A percentile compares a stretch with the other conserved stretches of the same genome.
Evolutionary conservation across 2,797 vertebrate species (phyloP).

Genomic region (Diglossa cyanea): DNA sequence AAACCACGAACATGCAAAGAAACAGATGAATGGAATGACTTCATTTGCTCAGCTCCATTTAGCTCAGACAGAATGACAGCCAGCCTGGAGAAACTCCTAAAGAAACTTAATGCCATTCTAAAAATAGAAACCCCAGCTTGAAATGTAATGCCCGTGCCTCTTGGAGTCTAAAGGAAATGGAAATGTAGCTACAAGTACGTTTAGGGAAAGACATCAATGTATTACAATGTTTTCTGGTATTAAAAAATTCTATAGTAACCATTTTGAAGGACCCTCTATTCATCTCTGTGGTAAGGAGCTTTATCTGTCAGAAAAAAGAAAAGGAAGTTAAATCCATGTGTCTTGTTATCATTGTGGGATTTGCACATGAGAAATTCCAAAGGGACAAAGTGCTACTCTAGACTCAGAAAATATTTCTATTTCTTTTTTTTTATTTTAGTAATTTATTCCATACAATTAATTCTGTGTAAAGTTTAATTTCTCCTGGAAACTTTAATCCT

Average conservation of each 20-base stretch:
- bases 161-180: not conserved
- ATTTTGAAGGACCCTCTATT: not conserved
- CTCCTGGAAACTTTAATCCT: not conserved
- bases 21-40: not conserved
- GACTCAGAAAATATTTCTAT: not conserved
- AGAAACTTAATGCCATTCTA: not conserved
- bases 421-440: no score
- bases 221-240: not conserved
- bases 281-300: not conserved
- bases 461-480: not conserved
- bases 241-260: not conserved
- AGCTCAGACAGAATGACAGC: not conserved
- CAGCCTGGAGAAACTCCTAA: not conserved
- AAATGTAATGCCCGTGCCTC: not conserved
- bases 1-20: not conserved
- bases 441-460: not conserved
- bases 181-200: not conserved
- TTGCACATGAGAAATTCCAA: not conserved
- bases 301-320: not conserved
- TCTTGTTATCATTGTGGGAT: not conserved
- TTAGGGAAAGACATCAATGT: not conserved
- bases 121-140: not conserved
- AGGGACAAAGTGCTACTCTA: not conserved
- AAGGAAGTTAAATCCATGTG: not conserved
- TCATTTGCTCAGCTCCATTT: not conserved